A percentile compares a stretch with the other conserved stretches of the same genome.
phyloP scores from a whole-genome alignment of 1,140 invertebrate species.

The Drosophila bipectinata region DNA sequence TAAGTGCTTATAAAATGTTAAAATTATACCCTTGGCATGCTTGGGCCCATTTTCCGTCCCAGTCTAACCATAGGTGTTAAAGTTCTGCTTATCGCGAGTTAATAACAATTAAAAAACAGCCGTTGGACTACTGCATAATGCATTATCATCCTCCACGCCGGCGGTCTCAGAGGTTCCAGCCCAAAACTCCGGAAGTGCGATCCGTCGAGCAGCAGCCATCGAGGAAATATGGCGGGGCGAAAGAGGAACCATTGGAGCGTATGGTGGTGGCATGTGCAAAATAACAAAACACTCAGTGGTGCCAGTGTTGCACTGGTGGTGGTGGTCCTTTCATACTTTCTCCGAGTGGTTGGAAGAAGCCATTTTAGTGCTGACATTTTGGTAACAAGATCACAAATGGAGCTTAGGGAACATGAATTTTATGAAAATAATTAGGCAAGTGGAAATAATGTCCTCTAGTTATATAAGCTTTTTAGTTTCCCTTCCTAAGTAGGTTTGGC shows the following conservation, averaged over 20 bases:
- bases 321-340: conserved; percentile 7
- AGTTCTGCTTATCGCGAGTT: conserved; percentile 71
- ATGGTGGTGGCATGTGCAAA: conserved; percentile 45
- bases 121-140: conserved; percentile 65
- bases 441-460: no score
- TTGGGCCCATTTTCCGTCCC: conserved; percentile 37
- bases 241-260: conserved; percentile 47
- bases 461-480: no score
- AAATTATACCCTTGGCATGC: conserved; percentile 70
- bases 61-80: conserved; percentile 64
- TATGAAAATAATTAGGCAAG: no score
- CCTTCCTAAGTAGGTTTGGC: background rate
- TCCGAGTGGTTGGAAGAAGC: conserved; percentile 18
- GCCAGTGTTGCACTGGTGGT: conserved; percentile 16
- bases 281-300: conserved; percentile 2
- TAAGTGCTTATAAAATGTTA: conserved; percentile 76
- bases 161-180: conserved; percentile 39
- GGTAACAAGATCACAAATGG: conserved; percentile 41
- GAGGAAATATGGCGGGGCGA: conserved; percentile 46
- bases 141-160: conserved; percentile 67
- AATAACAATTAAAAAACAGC: conserved; percentile 67
- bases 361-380: conserved; percentile 51
- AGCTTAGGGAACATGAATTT: conserved; percentile 1
- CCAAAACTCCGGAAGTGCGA: conserved; percentile 59
- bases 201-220: conserved; percentile 50